Evolutionary conservation across 2,113 vertebrate species (phyloP).

Genomic region (Istiophorus platypterus): DNA sequence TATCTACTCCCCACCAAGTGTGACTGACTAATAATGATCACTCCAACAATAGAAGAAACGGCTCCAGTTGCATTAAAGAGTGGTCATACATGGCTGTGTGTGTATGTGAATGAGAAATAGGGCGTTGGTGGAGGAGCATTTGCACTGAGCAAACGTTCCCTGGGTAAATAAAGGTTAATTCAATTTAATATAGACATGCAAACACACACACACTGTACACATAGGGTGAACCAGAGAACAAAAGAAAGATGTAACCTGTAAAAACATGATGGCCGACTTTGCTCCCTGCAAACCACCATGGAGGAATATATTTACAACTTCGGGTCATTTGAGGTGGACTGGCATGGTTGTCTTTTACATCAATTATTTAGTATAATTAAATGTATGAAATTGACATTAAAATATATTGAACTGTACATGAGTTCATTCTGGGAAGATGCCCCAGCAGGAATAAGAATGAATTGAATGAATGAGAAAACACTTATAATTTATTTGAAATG

Average conservation of each 20-base stretch:
- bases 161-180: constrained; percentile 48
- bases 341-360: neutral
- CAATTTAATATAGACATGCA: constrained; percentile 27
- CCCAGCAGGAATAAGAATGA: constrained; percentile 11
- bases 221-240: neutral
- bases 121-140: constrained; percentile 22
- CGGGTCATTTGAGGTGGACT: neutral
- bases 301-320: neutral
- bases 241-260: constrained; percentile 8
- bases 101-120: constrained; percentile 14
- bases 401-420: neutral
- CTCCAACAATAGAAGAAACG: neutral
- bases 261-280: neutral
- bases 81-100: neutral
- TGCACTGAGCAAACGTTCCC: constrained; percentile 33
- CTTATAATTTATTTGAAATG: neutral
- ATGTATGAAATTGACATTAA: neutral
- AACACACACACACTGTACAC: constrained; percentile 11
- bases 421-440: constrained; percentile 19
- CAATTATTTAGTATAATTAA: neutral
- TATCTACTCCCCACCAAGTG: neutral
- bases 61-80: neutral
- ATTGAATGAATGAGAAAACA: neutral
- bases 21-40: neutral
- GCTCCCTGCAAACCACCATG: neutral